These are phyloP conservation scores for Paramisgurnus dabryanus DNA, from an alignment of 2,113 vertebrate genomes.

Conservation along the genomic window DNA sequence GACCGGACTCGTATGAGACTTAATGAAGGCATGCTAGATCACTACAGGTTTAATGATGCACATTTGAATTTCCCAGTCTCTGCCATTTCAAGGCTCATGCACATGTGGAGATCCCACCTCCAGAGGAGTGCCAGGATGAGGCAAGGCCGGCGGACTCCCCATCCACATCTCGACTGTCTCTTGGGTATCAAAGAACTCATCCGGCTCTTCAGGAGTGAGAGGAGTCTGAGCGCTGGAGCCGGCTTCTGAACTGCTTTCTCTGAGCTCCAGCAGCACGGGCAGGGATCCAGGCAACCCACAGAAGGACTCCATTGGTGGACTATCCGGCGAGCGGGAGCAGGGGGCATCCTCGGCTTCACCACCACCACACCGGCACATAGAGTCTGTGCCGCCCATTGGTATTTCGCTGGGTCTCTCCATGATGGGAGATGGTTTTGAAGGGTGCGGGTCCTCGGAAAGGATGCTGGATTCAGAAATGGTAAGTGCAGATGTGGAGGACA, in stretches of 20 bases:
- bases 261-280: constrained; percentile 73
- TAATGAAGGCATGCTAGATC: constrained; percentile 16
- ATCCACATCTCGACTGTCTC: constrained; percentile 71
- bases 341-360: constrained; percentile 22
- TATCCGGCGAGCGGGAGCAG: constrained; percentile 58
- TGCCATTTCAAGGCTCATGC: constrained; percentile 58
- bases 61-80: neutral
- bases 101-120: constrained; percentile 60
- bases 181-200: constrained; percentile 77
- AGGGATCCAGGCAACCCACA: constrained; percentile 65
- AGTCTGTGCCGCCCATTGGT: constrained; percentile 46
- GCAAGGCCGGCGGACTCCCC: constrained; percentile 58
- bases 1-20: neutral
- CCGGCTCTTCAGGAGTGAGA: constrained; percentile 70
- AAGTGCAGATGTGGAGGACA: constrained; percentile 4
- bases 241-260: constrained; percentile 77
- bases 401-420: constrained; percentile 55
- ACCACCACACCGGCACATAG: neutral
- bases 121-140: constrained; percentile 47
- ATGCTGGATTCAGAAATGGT: constrained; percentile 27
- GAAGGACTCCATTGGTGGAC: constrained; percentile 67
- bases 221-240: constrained; percentile 76
- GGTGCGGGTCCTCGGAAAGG: constrained; percentile 15
- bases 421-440: constrained; percentile 51
- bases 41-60: neutral